phyloP scores from a whole-genome alignment of 2,888 invertebrate species.

The Caenorhabditis afra region DNA sequence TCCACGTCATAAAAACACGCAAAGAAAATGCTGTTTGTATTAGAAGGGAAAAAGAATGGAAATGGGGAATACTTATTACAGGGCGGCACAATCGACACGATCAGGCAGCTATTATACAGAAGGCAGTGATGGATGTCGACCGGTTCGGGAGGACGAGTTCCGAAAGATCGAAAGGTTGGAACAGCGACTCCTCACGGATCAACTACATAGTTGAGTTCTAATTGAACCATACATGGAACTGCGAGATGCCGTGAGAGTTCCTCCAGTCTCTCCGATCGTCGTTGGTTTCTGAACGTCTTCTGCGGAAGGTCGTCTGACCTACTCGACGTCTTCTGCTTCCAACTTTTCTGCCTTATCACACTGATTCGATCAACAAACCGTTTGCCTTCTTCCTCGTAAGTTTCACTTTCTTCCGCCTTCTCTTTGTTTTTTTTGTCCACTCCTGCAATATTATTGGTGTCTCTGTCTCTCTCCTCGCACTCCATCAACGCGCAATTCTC shows the following conservation, averaged over 20 bases:
- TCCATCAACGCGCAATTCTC: constrained; percentile 43
- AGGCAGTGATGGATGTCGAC: background rate
- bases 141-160: constrained; percentile 15
- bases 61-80: constrained; percentile 22
- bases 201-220: no score
- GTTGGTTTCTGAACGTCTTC: no score
- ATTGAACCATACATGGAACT: no score
- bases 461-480: constrained; percentile 23
- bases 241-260: no score
- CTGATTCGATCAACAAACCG: constrained; percentile 49
- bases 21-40: constrained; percentile 25
- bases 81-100: constrained; percentile 19
- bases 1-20: constrained; percentile 41
- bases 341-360: constrained; percentile 47
- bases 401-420: constrained; percentile 40
- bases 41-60: background rate
- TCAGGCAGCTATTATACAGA: constrained; percentile 16
- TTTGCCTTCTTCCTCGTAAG: constrained; percentile 23
- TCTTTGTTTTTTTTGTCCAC: constrained; percentile 44
- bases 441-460: constrained; percentile 43
- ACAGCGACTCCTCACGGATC: no score
- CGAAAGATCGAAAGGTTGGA: background rate
- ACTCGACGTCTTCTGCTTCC: constrained; percentile 14
- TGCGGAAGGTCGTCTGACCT: background rate
- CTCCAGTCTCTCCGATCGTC: background rate